Base-by-base conservation (phyloP, 2,797 vertebrate genomes). In the Schizopygopsis malacanthus region DNA sequence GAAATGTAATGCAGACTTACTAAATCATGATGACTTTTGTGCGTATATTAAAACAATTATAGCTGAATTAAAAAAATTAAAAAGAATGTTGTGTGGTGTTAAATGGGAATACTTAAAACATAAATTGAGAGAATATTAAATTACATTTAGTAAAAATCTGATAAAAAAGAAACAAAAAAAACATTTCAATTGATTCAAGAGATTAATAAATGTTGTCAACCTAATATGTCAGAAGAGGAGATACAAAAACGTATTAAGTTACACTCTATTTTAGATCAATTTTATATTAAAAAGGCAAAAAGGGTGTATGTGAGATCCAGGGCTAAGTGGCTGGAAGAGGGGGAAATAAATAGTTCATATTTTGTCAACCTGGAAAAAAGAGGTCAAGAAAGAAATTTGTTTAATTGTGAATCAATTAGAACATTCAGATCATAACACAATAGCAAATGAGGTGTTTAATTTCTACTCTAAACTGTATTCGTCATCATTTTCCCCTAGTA, bases 221-320 rank as follows among this genome's bases (percentile, higher is more conserved):
- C 25, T 28, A 65, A 33, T 33, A 16, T 67, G 22, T 59, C 56
- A 25, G 59, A 61, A n/a, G 56, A 12, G 11, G 59, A 67, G 6
- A 33, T 2, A 67, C 12, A 67, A 37, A 67, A 67, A 37, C 28
- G 3, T 67, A 16, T 8, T 67, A 16, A 67, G 63, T 15, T 67
- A 15, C 28, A 67, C 6, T 67, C 25, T 15, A 37, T 15, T 33
- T 16, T 67, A 67, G 63, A 65, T 65, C 1, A 16, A 15, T 65
- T 65, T 16, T 54, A 78, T 59, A 59, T 78, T 78, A 78, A 59
- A 37, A 78, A 78, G 12, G 52, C 16, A 8, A 59, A 78, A 78
- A 33, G 76, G 4, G 76, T 52, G 33, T 41, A 37, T 39, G 20
- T 79, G 18, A 18, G 41, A 43, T 43, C 39, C 39, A 39, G 39